These are phyloP conservation scores for Rhaphigaster nebulosa DNA, from an alignment of 2,888 invertebrate species.

Conservation along the genomic window DNA sequence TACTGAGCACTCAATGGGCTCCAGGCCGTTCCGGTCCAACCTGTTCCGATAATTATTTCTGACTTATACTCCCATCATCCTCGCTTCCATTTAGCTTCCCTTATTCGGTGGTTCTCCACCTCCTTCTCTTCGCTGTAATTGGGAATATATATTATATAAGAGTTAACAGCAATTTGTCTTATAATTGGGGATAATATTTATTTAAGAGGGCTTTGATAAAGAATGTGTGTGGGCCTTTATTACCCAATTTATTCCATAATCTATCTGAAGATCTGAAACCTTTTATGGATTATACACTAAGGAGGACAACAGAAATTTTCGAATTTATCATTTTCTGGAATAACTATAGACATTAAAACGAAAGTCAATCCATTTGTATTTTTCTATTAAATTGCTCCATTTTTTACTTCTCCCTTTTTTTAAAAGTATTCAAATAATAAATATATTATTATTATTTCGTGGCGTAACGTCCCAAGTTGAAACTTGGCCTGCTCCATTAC, in stretches of 20 bases:
- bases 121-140: background rate
- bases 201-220: background rate
- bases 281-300: background rate
- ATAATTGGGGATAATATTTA: constrained; percentile 17
- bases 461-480: too few relatives aligned
- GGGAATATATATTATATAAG: constrained; percentile 30
- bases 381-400: too few relatives aligned
- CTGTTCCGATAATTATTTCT: constrained; percentile 38
- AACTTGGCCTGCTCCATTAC: too few relatives aligned
- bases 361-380: too few relatives aligned
- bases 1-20: background rate
- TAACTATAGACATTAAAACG: too few relatives aligned
- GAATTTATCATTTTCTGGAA: too few relatives aligned
- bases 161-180: background rate
- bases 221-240: background rate
- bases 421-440: too few relatives aligned
- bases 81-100: constrained; percentile 13
- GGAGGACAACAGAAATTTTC: too few relatives aligned
- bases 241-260: background rate
- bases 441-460: too few relatives aligned
- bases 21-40: background rate
- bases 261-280: background rate
- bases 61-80: constrained; percentile 30
- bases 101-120: background rate
- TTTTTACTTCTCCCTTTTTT: too few relatives aligned